Conservation (phyloP, 2,113 vertebrate genomes). For the Tachuris rubrigastra region DNA sequence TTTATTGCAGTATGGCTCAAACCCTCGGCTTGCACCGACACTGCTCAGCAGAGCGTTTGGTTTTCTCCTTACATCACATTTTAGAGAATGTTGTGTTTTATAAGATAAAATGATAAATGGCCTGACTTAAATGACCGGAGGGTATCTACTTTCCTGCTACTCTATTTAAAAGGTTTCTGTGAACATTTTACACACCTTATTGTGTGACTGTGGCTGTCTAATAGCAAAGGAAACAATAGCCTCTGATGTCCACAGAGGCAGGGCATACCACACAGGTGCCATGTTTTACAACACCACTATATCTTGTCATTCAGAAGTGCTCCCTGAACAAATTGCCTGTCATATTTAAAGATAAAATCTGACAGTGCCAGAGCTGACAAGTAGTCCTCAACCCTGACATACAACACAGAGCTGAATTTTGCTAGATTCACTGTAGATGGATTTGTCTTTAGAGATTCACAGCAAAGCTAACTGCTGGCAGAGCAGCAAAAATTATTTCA, state of each 20-base stretch:
- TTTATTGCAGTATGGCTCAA: background rate
- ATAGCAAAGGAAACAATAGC: constrained; percentile 54
- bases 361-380: constrained; percentile 57
- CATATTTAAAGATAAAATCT: constrained; percentile 67
- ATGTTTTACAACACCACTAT: constrained; percentile 74
- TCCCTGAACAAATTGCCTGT: constrained; percentile 66
- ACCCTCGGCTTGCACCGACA: background rate
- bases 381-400: constrained; percentile 51
- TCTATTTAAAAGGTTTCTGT: constrained; percentile 61
- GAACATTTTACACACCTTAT: constrained; percentile 60
- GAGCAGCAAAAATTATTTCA: constrained; percentile 54
- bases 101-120: constrained; percentile 66
- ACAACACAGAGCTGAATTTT: constrained; percentile 35
- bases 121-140: constrained; percentile 54
- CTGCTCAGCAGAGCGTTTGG: constrained; percentile 21
- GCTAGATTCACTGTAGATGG: constrained; percentile 37
- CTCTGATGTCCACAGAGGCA: constrained; percentile 55
- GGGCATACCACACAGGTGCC: constrained; percentile 63
- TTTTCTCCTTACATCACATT: constrained; percentile 18
- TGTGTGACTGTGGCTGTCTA: constrained; percentile 41
- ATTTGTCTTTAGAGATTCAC: constrained; percentile 59
- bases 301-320: constrained; percentile 67
- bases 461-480: constrained; percentile 27
- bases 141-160: constrained; percentile 32
- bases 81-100: constrained; percentile 33